Percentiles rank a stretch among this genome's conserved stretches.
phyloP scores from a whole-genome alignment of 2,113 vertebrate species.

The Phodopus roborovskii region DNA sequence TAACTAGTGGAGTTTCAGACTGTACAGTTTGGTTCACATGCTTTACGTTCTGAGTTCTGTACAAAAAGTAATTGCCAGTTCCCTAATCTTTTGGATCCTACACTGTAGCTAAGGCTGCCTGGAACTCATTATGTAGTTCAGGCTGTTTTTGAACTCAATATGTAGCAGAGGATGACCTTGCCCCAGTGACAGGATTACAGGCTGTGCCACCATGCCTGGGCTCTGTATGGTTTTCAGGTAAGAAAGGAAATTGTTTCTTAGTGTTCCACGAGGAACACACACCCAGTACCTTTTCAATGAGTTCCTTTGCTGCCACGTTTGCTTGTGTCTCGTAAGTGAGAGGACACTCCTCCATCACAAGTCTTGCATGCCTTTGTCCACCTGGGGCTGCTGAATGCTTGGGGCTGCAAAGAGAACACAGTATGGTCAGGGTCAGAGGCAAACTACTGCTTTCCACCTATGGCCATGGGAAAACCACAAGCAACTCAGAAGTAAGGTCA shows the following conservation, averaged over 20 bases:
- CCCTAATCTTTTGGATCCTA: slow-evolving; percentile 15
- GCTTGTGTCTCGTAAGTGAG: slow-evolving; percentile 91
- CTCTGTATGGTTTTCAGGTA: not conserved
- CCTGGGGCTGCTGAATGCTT: slow-evolving; percentile 86
- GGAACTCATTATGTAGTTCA: not conserved
- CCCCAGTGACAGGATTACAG: not conserved
- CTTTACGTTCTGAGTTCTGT: slow-evolving; percentile 16
- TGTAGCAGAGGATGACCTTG: not conserved
- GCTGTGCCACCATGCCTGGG: no score
- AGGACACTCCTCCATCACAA: slow-evolving; percentile 97
- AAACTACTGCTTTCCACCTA: slow-evolving; percentile 49
- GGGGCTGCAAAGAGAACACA: slow-evolving; percentile 84
- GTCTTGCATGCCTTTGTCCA: slow-evolving; percentile 89
- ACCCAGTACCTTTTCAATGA: slow-evolving; percentile 93
- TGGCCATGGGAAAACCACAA: slow-evolving; percentile 29
- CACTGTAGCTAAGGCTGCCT: not conserved
- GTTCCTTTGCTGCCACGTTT: slow-evolving; percentile 89
- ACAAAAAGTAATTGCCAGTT: not conserved
- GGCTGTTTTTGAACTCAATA: not conserved
- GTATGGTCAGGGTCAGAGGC: slow-evolving; percentile 70
- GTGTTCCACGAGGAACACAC: not conserved
- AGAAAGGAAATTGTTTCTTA: not conserved
- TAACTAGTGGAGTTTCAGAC: not conserved
- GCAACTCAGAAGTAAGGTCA: slow-evolving; percentile 56
- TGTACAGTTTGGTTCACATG: not conserved